Evolutionary conservation across 2,797 vertebrate genomes (phyloP).

Genomic region (Prionace glauca): DNA sequence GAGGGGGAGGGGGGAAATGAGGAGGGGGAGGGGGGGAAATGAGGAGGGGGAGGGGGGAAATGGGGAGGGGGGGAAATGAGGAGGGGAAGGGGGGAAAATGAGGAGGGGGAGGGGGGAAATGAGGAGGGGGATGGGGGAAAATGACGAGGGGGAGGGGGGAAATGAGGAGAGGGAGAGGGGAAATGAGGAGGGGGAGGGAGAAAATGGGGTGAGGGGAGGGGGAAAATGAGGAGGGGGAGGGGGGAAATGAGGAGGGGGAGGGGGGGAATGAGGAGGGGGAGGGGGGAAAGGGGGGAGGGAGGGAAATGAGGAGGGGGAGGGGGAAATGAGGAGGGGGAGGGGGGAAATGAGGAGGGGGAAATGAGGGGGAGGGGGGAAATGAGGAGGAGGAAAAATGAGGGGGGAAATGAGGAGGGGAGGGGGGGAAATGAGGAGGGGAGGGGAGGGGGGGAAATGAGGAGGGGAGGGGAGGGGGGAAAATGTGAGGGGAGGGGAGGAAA

Average conservation of each 20-base stretch:
- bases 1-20: background rate
- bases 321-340: background rate
- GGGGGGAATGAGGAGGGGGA: conserved; percentile 43
- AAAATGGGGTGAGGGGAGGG: no score
- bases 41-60: background rate
- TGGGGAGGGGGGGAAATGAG: background rate
- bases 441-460: background rate
- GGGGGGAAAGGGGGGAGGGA: conserved; percentile 4
- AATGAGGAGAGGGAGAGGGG: no score
- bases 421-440: background rate
- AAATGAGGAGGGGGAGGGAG: no score
- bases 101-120: no score
- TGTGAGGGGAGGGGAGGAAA: no score
- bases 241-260: background rate
- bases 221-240: rapidly evolving
- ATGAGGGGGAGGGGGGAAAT: no score
- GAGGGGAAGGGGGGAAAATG: no score
- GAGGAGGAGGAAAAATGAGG: background rate
- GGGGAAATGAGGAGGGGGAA: no score
- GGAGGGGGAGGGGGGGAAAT: background rate
- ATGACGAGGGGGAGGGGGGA: no score
- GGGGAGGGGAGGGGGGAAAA: no score
- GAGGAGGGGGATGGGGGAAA: no score
- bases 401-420: conserved; percentile 45
- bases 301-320: background rate